phyloP scores from a whole-genome alignment of 2,888 invertebrate genomes.

The Frankliniella intonsa region DNA sequence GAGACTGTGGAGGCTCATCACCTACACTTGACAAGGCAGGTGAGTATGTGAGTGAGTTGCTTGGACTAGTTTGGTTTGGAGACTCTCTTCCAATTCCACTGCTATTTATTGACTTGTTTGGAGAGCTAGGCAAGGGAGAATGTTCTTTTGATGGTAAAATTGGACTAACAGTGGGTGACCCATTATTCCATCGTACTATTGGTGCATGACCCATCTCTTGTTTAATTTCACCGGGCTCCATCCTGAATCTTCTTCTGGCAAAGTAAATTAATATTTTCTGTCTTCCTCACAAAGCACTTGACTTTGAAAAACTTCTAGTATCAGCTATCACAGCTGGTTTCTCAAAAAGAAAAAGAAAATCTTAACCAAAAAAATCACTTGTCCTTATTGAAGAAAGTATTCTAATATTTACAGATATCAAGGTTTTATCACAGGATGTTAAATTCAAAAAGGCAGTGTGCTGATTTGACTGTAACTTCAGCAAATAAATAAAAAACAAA shows the following conservation, averaged over 20 bases:
- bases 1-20: conserved; percentile 41
- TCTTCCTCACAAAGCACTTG: neutral
- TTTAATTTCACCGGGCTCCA: conserved; percentile 33
- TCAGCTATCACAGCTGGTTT: conserved; percentile 15
- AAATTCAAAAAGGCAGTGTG: neutral
- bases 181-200: conserved; percentile 45
- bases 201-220: conserved; percentile 42
- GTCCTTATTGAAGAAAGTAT: neutral
- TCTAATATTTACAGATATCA: conserved; percentile 21
- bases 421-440: conserved; percentile 23
- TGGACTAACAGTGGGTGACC: conserved; percentile 43
- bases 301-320: neutral
- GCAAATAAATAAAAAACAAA: conserved; percentile 39
- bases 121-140: conserved; percentile 30
- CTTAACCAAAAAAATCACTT: conserved; percentile 3
- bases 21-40: conserved; percentile 43
- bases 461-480: conserved; percentile 39
- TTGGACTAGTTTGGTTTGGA: conserved; percentile 41
- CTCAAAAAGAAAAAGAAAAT: neutral
- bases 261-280: neutral
- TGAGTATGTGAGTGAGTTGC: conserved; percentile 40
- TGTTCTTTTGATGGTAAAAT: conserved; percentile 39
- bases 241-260: conserved; percentile 22
- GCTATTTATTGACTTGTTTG: conserved; percentile 42
- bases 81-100: conserved; percentile 53